A percentile compares a stretch with the other conserved stretches of the same genome.
phyloP scores from a whole-genome alignment of 2,888 invertebrate species.

The Ichneumoninae sp. region DNA sequence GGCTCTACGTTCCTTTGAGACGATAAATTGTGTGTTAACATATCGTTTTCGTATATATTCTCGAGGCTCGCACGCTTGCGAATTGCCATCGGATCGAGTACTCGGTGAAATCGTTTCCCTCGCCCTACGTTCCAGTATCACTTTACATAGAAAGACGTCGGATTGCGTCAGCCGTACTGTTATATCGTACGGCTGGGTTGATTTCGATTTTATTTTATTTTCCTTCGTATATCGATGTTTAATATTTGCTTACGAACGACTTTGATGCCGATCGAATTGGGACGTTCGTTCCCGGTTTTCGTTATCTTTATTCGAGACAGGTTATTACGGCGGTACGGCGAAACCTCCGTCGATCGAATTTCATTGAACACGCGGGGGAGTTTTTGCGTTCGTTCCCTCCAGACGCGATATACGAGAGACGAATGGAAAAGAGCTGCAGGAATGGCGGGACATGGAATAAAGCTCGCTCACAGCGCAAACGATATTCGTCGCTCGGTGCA shows the following conservation, averaged over 20 bases:
- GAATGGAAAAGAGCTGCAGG: conserved; percentile 23
- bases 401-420: conserved; percentile 46
- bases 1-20: conserved; percentile 18
- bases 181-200: background rate
- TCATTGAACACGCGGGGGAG: conserved; percentile 34
- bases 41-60: conserved; percentile 33
- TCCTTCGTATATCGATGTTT: background rate
- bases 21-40: conserved; percentile 48
- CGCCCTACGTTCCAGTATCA: background rate
- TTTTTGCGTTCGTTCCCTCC: conserved; percentile 34
- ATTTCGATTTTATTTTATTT: background rate
- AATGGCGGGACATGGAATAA: conserved; percentile 36
- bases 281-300: background rate
- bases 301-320: conserved; percentile 44
- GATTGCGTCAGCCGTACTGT: background rate
- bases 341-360: conserved; percentile 36
- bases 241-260: background rate
- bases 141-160: background rate
- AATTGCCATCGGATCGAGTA: conserved; percentile 31
- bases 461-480: conserved; percentile 21
- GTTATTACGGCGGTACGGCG: conserved; percentile 39
- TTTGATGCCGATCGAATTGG: conserved; percentile 7
- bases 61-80: conserved; percentile 9
- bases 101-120: conserved; percentile 12
- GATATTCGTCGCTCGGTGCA: background rate